Conservation (phyloP, 2,113 vertebrate species). For the Paradisaea rubra region DNA sequence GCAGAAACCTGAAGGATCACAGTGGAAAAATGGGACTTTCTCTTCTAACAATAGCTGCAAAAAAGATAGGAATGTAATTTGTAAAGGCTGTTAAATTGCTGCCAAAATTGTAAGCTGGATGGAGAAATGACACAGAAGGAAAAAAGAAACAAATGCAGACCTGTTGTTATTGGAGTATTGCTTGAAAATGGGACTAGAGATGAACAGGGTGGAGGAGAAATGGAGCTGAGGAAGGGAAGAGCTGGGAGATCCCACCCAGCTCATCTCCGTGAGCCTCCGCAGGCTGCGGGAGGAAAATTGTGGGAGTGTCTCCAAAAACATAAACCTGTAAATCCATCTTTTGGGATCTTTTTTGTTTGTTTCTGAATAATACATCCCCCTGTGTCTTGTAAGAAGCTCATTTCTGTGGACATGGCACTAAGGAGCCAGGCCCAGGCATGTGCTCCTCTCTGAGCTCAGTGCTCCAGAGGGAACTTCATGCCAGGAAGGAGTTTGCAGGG, state of each 20-base stretch:
- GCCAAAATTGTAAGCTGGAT: slow-evolving; percentile 28
- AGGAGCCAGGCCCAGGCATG: not conserved
- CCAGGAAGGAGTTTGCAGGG: not conserved
- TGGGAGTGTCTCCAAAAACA: not conserved
- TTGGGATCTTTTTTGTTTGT: not conserved
- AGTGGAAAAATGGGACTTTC: slow-evolving; percentile 2
- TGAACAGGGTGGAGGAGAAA: not conserved
- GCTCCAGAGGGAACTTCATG: not conserved
- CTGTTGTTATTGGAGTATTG: not conserved
- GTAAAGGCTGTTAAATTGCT: slow-evolving; percentile 50
- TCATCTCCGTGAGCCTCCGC: not conserved
- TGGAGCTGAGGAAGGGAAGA: not conserved
- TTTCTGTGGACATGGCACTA: not conserved
- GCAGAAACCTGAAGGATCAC: slow-evolving; percentile 28
- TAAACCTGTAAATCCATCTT: not conserved
- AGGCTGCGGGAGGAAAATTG: fast-evolving
- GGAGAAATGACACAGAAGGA: slow-evolving; percentile 36
- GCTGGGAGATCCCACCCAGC: not conserved
- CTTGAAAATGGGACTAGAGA: not conserved
- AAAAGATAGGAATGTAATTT: slow-evolving; percentile 33
- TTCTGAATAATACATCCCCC: not conserved
- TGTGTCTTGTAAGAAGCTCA: not conserved
- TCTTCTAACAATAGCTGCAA: not conserved
- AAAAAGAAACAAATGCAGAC: not conserved
- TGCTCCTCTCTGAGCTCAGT: fast-evolving